phyloP scores from a whole-genome alignment of 1,140 invertebrate species.

The Cherax quadricarinatus region DNA sequence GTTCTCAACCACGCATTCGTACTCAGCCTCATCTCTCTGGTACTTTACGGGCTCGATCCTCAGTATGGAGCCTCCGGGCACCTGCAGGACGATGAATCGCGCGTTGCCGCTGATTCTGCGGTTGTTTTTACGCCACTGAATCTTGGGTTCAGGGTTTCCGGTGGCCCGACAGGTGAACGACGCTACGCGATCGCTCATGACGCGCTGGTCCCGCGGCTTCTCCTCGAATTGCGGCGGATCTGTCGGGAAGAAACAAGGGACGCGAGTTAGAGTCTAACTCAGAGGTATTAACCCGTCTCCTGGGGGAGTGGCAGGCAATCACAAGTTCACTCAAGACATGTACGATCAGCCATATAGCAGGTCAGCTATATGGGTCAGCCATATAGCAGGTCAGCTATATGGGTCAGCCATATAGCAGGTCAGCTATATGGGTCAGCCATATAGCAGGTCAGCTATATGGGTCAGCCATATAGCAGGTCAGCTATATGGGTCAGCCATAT shows the following conservation, averaged over 20 bases:
- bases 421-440: too few relatives aligned
- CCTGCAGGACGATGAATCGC: constrained; percentile 73
- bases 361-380: too few relatives aligned
- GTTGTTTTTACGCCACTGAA: constrained; percentile 93
- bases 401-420: too few relatives aligned
- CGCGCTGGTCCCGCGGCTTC: constrained; percentile 90
- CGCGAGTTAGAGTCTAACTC: constrained; percentile 21
- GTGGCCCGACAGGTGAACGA: constrained; percentile 96
- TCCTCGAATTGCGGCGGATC: constrained; percentile 94
- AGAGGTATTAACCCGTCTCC: neutral
- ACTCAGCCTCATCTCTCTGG: constrained; percentile 89
- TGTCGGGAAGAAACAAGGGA: constrained; percentile 79
- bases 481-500: too few relatives aligned
- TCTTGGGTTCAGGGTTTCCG: constrained; percentile 91
- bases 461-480: too few relatives aligned
- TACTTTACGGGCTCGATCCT: constrained; percentile 93
- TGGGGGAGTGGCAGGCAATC: too few relatives aligned
- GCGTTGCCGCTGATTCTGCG: constrained; percentile 82
- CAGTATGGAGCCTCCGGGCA: constrained; percentile 87
- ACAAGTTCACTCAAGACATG: too few relatives aligned
- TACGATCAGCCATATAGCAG: too few relatives aligned
- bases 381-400: too few relatives aligned
- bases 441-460: too few relatives aligned
- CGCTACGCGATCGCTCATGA: constrained; percentile 92
- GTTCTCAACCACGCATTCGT: constrained; percentile 98